Percentiles rank a stretch among this genome's conserved stretches.
Evolutionary conservation across 64 coral and sea anemone species (phyloP).

Genomic region (Pachyseris speciosa): DNA sequence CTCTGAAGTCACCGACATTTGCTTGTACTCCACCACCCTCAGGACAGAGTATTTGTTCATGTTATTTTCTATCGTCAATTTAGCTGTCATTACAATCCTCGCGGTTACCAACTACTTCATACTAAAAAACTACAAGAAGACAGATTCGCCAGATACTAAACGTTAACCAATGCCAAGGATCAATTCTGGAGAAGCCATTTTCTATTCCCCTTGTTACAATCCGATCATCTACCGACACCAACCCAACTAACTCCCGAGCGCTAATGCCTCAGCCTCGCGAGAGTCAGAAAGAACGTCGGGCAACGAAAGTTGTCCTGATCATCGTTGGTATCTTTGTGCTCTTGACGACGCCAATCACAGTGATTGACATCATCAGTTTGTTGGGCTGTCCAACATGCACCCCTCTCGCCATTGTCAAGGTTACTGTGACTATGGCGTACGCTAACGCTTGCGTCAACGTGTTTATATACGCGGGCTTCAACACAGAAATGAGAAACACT

Average conservation of each 20-base stretch:
- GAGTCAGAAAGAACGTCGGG: too few relatives aligned
- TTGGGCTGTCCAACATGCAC: slow-evolving; percentile 16
- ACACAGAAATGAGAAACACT: slow-evolving; percentile 70
- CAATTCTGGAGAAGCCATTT: background rate
- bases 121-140: slow-evolving; percentile 73
- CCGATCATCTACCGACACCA: background rate
- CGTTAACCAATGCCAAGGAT: background rate
- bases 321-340: slow-evolving; percentile 68
- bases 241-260: background rate
- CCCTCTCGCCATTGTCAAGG: slow-evolving; percentile 40
- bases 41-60: slow-evolving; percentile 70
- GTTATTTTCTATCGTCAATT: slow-evolving; percentile 87
- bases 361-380: slow-evolving; percentile 61
- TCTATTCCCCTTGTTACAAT: background rate
- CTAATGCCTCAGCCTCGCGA: too few relatives aligned
- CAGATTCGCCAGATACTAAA: slow-evolving; percentile 72
- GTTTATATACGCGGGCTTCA: slow-evolving; percentile 76
- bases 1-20: slow-evolving; percentile 67
- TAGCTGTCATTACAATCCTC: slow-evolving; percentile 69
- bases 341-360: slow-evolving; percentile 68
- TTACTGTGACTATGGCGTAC: slow-evolving; percentile 68
- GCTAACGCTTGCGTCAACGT: slow-evolving; percentile 74
- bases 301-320: slow-evolving; percentile 46
- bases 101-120: slow-evolving; percentile 81
- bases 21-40: slow-evolving; percentile 80